Evolutionary conservation across 1,140 invertebrate species (phyloP).

Genomic region (Aphidius gifuensis): DNA sequence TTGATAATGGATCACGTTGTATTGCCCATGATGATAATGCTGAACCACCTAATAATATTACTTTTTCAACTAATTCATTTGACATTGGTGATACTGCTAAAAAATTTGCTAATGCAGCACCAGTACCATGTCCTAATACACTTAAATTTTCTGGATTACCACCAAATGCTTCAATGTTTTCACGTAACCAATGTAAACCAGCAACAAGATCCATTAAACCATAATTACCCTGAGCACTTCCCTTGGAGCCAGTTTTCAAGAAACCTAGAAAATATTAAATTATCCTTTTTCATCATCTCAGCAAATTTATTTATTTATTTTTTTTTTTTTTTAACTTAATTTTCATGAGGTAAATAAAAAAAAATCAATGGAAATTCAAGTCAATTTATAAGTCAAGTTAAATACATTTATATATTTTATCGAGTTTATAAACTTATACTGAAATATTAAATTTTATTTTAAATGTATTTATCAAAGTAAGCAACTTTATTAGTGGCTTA

Average conservation of each 20-base stretch:
- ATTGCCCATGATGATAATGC: conserved; percentile 92
- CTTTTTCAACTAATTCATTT: conserved; percentile 86
- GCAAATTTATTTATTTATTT: background rate
- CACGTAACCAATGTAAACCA: conserved; percentile 87
- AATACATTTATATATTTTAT: too few species aligned
- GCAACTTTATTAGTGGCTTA: too few species aligned
- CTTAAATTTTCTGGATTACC: conserved; percentile 86
- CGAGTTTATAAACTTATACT: too few species aligned
- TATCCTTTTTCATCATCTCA: background rate
- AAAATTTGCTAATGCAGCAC: conserved; percentile 90
- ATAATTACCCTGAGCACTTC: conserved; percentile 87
- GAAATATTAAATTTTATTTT: too few species aligned
- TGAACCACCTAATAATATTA: conserved; percentile 91
- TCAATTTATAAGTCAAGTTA: too few species aligned
- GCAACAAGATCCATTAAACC: conserved; percentile 92
- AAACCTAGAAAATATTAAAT: conserved; percentile 64
- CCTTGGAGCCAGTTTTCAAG: conserved; percentile 81
- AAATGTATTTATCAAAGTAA: too few species aligned
- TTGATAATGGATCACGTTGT: conserved; percentile 78
- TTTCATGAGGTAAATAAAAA: too few species aligned
- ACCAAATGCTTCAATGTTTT: conserved; percentile 87
- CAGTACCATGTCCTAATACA: conserved; percentile 89
- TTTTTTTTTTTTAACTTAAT: background rate
- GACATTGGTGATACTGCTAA: conserved; percentile 90
- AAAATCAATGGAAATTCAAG: too few species aligned